A percentile compares a stretch with the other conserved stretches of the same genome.
These are phyloP conservation scores for Patagioenas fasciata DNA, from an alignment of 2,113 vertebrate genomes.

Conservation along the genomic window DNA sequence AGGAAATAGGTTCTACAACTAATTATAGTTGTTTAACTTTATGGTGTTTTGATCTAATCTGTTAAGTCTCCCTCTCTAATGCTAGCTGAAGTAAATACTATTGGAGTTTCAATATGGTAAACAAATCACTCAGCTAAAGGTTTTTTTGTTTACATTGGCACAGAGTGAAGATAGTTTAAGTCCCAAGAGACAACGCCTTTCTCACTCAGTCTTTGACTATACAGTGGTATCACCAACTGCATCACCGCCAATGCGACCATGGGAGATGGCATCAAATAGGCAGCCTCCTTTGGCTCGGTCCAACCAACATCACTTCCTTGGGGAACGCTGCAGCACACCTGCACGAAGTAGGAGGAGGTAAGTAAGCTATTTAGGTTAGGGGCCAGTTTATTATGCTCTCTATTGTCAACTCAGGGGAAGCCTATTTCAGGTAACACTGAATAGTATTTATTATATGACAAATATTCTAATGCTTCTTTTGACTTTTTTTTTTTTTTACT, in stretches of 20 bases:
- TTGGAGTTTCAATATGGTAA: background rate
- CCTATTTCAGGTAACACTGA: background rate
- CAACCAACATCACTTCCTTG: conserved; percentile 85
- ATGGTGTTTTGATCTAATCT: background rate
- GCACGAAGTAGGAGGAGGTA: conserved; percentile 89
- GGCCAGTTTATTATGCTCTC: background rate
- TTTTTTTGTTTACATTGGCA: conserved; percentile 31
- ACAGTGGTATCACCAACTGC: conserved; percentile 85
- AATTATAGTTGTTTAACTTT: background rate
- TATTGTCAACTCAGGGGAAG: background rate
- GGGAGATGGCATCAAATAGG: conserved; percentile 91
- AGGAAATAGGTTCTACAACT: background rate
- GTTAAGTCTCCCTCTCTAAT: background rate
- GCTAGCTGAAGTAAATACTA: background rate
- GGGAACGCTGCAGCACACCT: conserved; percentile 89
- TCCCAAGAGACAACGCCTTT: conserved; percentile 92
- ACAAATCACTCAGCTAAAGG: background rate
- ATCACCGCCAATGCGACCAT: conserved; percentile 90
- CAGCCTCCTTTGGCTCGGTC: conserved; percentile 83
- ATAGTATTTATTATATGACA: background rate
- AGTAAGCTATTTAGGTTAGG: background rate
- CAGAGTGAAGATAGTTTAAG: conserved; percentile 93
- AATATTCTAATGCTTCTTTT: background rate
- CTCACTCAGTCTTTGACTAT: conserved; percentile 89
- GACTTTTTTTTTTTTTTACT: background rate